These are phyloP conservation scores for Spilosoma lubricipeda DNA, from an alignment of 2,888 invertebrate genomes.

Conservation along the genomic window DNA sequence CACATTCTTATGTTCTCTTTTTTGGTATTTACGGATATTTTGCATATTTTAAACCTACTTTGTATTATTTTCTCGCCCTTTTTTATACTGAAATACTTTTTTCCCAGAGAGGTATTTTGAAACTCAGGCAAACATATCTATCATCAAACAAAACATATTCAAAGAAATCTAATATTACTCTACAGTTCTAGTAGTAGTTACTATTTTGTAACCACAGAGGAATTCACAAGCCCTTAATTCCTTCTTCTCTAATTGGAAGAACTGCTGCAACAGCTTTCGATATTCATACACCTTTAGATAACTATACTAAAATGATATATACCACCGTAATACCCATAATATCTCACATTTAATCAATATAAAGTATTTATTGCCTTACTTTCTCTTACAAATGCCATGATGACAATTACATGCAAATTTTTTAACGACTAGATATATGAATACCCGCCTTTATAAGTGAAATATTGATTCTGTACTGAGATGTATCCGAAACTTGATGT, in stretches of 20 bases:
- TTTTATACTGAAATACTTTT: no score
- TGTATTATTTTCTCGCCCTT: no score
- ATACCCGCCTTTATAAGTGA: slow-evolving; percentile 32
- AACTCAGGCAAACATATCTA: no score
- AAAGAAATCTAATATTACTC: no score
- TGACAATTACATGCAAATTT: slow-evolving; percentile 69
- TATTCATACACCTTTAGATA: background rate
- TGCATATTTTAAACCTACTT: no score
- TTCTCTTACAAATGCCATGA: slow-evolving; percentile 69
- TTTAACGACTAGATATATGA: slow-evolving; percentile 30
- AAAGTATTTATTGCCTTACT: slow-evolving; percentile 48
- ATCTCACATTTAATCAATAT: slow-evolving; percentile 31
- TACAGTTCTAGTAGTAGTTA: no score
- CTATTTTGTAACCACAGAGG: background rate
- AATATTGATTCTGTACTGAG: slow-evolving; percentile 33
- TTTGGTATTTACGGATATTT: no score
- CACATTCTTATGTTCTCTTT: no score
- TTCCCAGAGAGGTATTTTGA: no score
- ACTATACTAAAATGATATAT: background rate
- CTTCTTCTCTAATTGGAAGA: background rate
- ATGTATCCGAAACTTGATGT: slow-evolving; percentile 13
- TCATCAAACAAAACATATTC: no score
- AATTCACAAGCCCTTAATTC: background rate
- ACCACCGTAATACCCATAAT: slow-evolving; percentile 1
- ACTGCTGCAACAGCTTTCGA: background rate